Percentiles rank a stretch among this genome's conserved stretches.
Conservation (phyloP, 2,797 vertebrate species). For the Brachyrhaphis roseni region DNA sequence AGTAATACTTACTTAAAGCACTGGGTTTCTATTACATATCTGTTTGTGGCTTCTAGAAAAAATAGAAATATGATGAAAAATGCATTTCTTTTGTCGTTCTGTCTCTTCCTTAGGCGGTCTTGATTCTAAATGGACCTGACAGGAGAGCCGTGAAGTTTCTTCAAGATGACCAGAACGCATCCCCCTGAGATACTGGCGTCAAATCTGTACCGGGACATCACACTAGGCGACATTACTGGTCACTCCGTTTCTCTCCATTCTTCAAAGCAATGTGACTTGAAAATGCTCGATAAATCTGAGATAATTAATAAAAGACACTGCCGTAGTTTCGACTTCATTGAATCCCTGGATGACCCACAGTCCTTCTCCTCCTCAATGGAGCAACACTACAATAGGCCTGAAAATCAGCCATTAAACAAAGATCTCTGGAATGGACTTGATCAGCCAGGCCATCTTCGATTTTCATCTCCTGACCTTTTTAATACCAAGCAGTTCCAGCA, state of each 20-base stretch:
- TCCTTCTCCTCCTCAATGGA: conserved; percentile 80
- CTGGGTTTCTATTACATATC: not conserved
- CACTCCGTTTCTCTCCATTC: conserved; percentile 76
- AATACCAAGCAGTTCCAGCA: conserved; percentile 77
- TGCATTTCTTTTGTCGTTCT: conserved; percentile 32
- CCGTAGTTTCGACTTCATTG: conserved; percentile 95
- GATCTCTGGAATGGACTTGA: conserved; percentile 81
- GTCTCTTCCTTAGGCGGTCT: conserved; percentile 67
- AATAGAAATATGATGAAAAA: not conserved
- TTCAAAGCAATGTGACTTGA: conserved; percentile 85
- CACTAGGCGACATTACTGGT: conserved; percentile 81
- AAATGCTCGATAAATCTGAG: conserved; percentile 88
- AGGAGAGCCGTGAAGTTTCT: conserved; percentile 75
- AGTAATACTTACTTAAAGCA: not conserved
- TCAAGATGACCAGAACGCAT: conserved; percentile 98
- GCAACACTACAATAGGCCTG: conserved; percentile 73
- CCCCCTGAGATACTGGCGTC: conserved; percentile 96
- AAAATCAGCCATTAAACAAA: conserved; percentile 77
- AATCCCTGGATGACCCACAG: conserved; percentile 90
- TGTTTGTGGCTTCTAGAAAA: not conserved
- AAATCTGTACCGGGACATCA: conserved; percentile 91
- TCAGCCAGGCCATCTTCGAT: conserved; percentile 80
- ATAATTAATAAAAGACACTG: conserved; percentile 97
- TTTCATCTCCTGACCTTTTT: conserved; percentile 82
- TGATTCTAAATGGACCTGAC: conserved; percentile 83